Evolutionary conservation across 23 tunicate species (phyloP), one percentile per base, ranked within the genome.

Genomic region (Halocynthia aurantium): DNA sequence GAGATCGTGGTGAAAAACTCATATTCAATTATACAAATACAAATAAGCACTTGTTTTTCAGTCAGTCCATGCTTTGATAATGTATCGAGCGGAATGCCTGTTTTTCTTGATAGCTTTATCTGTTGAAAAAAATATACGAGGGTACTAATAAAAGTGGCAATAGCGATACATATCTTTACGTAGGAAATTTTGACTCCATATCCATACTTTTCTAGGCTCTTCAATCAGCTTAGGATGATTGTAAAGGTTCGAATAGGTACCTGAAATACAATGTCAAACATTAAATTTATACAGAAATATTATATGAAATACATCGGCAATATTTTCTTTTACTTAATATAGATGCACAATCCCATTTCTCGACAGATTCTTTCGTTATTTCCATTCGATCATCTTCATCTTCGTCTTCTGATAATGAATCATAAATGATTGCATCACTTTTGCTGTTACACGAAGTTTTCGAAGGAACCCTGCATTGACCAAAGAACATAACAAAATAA

Each of bases 321-420:
- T 67, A 50, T 12, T 21, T 11, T 67, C 12, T 10, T 51, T 5
- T 62, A 89, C 96, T 85, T 5, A 90, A 52, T 31, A 90, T 85
- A 8, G 97, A 76, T 68, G 85, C 97, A 67, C 97, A 90, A 77
- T 90, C 97, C 90, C 90, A 85, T 55, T 85, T 77, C 50, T 71
- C 76, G 5, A 65, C 61, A 5, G 86, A 77, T 55, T 69, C 80
- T 54, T 81, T 81, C 56, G 69, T 72, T 8, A 69, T 71, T 21
- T 85, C 68, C 12, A 77, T 76, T 17, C 76, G 81, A 81, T 85
- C 66, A 15, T 53, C 81, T 0, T 74, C 88, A 57, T 83, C 81
- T 17, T 69, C 84, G 44, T 76, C 70, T 51, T 67, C 75, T 12
- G 12, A 20, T 20, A 2, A 15, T 15, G 49, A 53, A 10, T 71